Conservation (phyloP, 2,113 vertebrate genomes). For the Epinephelus fuscoguttatus region DNA sequence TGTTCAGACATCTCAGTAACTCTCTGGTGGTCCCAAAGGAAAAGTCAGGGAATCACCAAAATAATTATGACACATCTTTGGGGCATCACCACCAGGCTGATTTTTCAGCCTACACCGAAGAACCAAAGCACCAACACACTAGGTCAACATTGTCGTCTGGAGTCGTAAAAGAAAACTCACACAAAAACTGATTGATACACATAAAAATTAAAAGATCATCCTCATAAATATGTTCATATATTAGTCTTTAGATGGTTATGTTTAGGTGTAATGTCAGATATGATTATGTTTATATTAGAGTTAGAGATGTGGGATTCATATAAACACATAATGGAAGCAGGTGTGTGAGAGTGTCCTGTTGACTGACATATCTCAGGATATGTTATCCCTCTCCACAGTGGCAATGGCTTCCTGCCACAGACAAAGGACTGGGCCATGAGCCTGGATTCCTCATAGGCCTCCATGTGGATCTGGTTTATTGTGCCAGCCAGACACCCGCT, state of each 20-base stretch:
- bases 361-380: constrained; percentile 18
- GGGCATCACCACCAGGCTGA: background rate
- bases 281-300: background rate
- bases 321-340: constrained; percentile 8
- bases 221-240: background rate
- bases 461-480: constrained; percentile 44
- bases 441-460: constrained; percentile 39
- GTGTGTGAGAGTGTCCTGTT: background rate
- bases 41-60: no score
- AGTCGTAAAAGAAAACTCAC: background rate
- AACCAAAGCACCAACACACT: background rate
- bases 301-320: background rate
- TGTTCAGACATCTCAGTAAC: no score
- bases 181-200: background rate
- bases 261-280: background rate
- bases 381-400: background rate
- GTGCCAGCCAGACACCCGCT: constrained; percentile 23
- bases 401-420: constrained; percentile 31
- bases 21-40: no score
- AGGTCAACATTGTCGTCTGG: background rate
- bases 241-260: background rate
- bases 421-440: constrained; percentile 48
- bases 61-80: background rate
- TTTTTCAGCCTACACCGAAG: background rate
- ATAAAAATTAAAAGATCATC: background rate